These are phyloP conservation scores for Melanotaenia duboulayi DNA, from an alignment of 2,113 vertebrate genomes.

Conservation along the genomic window DNA sequence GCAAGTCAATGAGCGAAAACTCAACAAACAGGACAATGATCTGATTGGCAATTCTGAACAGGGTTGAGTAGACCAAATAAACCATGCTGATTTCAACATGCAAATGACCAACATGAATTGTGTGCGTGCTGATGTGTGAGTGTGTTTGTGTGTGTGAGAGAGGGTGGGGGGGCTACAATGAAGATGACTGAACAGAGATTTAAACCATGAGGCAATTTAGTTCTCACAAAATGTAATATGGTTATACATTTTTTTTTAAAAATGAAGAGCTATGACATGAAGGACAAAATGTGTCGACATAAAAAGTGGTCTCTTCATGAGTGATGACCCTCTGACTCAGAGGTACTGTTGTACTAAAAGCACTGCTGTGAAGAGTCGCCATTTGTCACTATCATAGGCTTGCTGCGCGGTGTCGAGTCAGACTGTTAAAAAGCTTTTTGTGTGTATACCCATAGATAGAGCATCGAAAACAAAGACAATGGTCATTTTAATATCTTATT, in stretches of 20 bases:
- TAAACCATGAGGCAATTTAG: constrained; percentile 43
- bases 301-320: constrained; percentile 83
- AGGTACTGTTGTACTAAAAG: constrained; percentile 85
- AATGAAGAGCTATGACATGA: constrained; percentile 39
- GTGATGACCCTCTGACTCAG: constrained; percentile 80
- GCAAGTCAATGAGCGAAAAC: constrained; percentile 60
- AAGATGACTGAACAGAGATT: not conserved
- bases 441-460: constrained; percentile 83
- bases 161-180: not conserved
- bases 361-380: constrained; percentile 84
- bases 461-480: constrained; percentile 76
- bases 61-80: constrained; percentile 73
- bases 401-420: constrained; percentile 82
- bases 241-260: constrained; percentile 45
- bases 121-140: not conserved
- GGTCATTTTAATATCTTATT: constrained; percentile 75
- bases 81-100: constrained; percentile 69
- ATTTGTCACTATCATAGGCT: constrained; percentile 90
- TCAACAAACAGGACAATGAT: constrained; percentile 32
- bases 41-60: constrained; percentile 65
- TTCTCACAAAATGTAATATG: constrained; percentile 31
- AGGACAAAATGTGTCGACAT: constrained; percentile 61
- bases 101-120: constrained; percentile 53
- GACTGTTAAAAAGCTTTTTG: constrained; percentile 86
- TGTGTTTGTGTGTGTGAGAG: not conserved